Percentiles rank a stretch among this genome's conserved stretches.
These are phyloP conservation scores for Aphidoletes aphidimyza DNA, from an alignment of 2,888 invertebrate species.

Conservation along the genomic window DNA sequence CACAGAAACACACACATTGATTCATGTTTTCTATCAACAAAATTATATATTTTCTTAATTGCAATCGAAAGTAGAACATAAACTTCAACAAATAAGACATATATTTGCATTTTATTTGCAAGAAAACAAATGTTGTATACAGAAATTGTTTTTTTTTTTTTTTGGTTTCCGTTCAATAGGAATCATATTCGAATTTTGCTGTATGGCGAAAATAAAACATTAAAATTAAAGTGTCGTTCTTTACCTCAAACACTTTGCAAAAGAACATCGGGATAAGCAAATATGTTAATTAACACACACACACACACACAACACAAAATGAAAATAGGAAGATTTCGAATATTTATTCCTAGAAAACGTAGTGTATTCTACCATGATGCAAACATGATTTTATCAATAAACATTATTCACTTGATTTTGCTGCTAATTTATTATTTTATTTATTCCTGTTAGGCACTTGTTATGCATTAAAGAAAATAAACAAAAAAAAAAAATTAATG, in stretches of 20 bases:
- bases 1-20: no score
- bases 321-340: neutral
- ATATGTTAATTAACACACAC: neutral
- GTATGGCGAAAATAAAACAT: no score
- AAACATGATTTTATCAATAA: neutral
- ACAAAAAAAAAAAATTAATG: neutral
- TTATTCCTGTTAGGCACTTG: slow-evolving; percentile 13
- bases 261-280: neutral
- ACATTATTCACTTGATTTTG: neutral
- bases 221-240: no score
- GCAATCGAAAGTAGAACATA: neutral
- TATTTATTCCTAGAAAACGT: neutral
- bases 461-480: slow-evolving; percentile 35
- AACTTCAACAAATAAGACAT: neutral
- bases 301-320: neutral
- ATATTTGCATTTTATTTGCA: neutral
- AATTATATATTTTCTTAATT: slow-evolving; percentile 35
- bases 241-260: no score
- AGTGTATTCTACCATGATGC: neutral
- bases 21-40: slow-evolving; percentile 7
- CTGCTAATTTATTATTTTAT: slow-evolving; percentile 12
- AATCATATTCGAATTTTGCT: no score
- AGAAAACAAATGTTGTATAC: no score
- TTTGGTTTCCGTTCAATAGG: no score
- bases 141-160: no score